Conservation (phyloP, 2,113 vertebrate genomes). For the Polypterus bichir region DNA sequence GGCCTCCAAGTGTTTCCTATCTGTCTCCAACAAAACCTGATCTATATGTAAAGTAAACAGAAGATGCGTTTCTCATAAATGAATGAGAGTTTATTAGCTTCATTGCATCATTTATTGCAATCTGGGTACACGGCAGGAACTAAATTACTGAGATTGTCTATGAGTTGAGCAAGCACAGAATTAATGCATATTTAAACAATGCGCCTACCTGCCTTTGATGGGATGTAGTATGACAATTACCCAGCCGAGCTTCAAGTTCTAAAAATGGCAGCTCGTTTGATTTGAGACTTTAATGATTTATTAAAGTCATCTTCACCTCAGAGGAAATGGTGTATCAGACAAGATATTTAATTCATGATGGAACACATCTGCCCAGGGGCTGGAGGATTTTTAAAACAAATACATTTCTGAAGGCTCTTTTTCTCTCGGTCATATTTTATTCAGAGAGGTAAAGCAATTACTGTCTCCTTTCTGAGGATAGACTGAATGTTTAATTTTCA, state of each 20-base stretch:
- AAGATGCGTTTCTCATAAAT: background rate
- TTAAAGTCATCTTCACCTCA: slow-evolving; percentile 40
- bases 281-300: slow-evolving; percentile 46
- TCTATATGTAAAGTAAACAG: background rate
- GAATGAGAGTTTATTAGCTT: background rate
- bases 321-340: slow-evolving; percentile 40
- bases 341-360: slow-evolving; percentile 59
- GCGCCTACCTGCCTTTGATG: slow-evolving; percentile 19
- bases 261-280: slow-evolving; percentile 29
- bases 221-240: slow-evolving; percentile 29
- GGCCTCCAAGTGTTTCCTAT: too few relatives aligned
- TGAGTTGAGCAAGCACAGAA: background rate
- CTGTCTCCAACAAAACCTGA: background rate
- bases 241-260: slow-evolving; percentile 21
- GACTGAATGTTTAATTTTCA: slow-evolving; percentile 46
- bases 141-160: background rate
- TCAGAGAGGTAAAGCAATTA: slow-evolving; percentile 44
- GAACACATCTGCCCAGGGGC: slow-evolving; percentile 40
- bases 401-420: slow-evolving; percentile 30
- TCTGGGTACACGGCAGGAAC: background rate
- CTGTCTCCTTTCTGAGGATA: slow-evolving; percentile 33
- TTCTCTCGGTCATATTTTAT: slow-evolving; percentile 50
- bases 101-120: background rate
- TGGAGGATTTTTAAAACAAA: slow-evolving; percentile 32
- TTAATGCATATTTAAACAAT: slow-evolving; percentile 18